phyloP scores from a whole-genome alignment of 92 coral and sea anemone species.

The Parazoanthus darwini region DNA sequence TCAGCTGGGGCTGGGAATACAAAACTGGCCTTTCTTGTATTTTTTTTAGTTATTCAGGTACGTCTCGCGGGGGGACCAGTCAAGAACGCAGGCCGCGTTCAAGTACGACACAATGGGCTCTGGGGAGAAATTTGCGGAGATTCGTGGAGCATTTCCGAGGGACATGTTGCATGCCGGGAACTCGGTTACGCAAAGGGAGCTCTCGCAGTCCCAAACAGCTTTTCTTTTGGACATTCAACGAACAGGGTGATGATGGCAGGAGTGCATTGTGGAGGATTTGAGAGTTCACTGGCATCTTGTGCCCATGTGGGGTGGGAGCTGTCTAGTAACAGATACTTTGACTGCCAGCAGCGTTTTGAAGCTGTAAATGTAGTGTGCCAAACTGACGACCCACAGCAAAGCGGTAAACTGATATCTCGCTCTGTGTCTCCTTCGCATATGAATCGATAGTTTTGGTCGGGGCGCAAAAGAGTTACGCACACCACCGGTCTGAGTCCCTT shows the following conservation, averaged over 20 bases:
- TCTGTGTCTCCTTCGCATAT: too few species aligned
- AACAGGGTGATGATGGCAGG: background rate
- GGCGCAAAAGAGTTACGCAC: too few species aligned
- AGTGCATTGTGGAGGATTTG: constrained; percentile 34
- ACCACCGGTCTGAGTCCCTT: too few species aligned
- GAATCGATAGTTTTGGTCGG: too few species aligned
- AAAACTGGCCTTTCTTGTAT: background rate
- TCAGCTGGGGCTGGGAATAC: too few species aligned
- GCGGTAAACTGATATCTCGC: background rate
- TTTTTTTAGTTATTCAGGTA: background rate
- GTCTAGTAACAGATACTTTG: background rate
- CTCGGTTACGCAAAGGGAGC: constrained; percentile 15
- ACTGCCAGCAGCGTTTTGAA: background rate
- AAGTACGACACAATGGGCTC: constrained; percentile 8
- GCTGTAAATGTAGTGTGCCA: constrained; percentile 3
- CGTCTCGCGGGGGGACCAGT: constrained; percentile 25
- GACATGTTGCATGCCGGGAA: constrained; percentile 24
- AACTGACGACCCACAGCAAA: constrained; percentile 1
- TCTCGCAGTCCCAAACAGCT: background rate
- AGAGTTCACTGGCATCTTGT: constrained; percentile 14
- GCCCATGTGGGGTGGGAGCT: constrained; percentile 20
- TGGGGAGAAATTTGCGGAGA: constrained; percentile 12
- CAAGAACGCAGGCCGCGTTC: constrained; percentile 6
- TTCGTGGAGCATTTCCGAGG: constrained; percentile 6
- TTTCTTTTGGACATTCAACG: background rate